Conservation (phyloP, 2,888 invertebrate species). For the Exephanes ischioxanthus region DNA sequence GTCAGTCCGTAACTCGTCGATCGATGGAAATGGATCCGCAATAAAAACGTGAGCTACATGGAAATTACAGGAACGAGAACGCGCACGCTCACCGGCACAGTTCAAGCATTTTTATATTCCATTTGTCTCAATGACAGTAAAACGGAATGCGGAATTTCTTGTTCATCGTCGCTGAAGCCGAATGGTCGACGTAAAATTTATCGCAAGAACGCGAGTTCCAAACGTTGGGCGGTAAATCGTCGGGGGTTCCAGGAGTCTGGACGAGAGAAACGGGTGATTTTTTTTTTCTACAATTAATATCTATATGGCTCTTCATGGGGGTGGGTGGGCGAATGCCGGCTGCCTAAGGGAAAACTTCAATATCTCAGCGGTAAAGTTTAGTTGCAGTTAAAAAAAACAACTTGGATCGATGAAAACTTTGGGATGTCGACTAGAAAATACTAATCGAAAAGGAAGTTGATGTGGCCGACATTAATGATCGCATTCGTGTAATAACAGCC, state of each 20-base stretch:
- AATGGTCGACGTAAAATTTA: constrained; percentile 21
- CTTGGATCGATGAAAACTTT: too few relatives aligned
- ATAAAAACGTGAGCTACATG: constrained; percentile 65
- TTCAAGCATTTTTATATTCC: constrained; percentile 39
- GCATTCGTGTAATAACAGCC: too few relatives aligned
- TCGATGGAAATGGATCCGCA: constrained; percentile 55
- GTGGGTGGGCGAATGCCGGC: too few relatives aligned
- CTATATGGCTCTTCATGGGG: too few relatives aligned
- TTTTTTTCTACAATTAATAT: neutral
- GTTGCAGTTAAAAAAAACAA: too few relatives aligned
- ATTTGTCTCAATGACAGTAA: constrained; percentile 29
- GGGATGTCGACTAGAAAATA: too few relatives aligned
- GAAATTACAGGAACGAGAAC: constrained; percentile 51
- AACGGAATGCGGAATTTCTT: constrained; percentile 50
- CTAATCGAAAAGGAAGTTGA: too few relatives aligned
- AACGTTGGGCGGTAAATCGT: neutral
- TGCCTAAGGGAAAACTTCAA: too few relatives aligned
- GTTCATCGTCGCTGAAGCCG: constrained; percentile 13
- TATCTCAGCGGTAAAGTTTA: too few relatives aligned
- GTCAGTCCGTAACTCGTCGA: constrained; percentile 51
- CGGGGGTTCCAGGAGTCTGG: neutral
- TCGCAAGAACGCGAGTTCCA: neutral
- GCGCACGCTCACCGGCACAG: constrained; percentile 46
- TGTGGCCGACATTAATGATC: too few relatives aligned
- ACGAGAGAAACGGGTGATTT: neutral